Conservation (phyloP, 2,888 invertebrate species). For the Ectemnius lituratus region DNA sequence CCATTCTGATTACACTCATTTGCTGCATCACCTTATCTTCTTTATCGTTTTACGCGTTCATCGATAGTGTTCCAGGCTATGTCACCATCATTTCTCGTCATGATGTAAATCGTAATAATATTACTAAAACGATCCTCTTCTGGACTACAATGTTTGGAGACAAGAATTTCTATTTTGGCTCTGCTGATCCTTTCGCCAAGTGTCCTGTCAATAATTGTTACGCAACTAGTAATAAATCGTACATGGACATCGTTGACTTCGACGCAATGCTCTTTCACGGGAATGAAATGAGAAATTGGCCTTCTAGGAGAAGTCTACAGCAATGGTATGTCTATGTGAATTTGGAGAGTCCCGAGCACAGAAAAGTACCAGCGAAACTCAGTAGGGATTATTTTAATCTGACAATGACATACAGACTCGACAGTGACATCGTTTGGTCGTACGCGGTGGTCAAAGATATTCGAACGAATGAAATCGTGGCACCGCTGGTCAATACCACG, state of each 20-base stretch:
- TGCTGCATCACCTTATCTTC: no score
- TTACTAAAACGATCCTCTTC: constrained; percentile 62
- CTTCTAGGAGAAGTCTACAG: constrained; percentile 68
- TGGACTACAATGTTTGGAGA: constrained; percentile 72
- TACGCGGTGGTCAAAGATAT: constrained; percentile 74
- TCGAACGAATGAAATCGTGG: constrained; percentile 54
- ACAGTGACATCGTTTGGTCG: constrained; percentile 79
- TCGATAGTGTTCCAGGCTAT: no score
- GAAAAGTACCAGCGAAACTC: constrained; percentile 48
- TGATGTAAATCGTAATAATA: background rate
- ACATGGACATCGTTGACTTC: constrained; percentile 75
- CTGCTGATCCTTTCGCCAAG: constrained; percentile 53
- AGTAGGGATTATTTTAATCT: constrained; percentile 79
- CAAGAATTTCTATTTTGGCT: constrained; percentile 62
- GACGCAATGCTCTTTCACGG: constrained; percentile 80
- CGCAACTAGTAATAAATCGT: constrained; percentile 74
- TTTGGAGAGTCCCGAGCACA: constrained; percentile 77
- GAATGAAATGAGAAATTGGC: constrained; percentile 70
- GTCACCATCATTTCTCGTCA: no score
- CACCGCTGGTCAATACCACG: constrained; percentile 45
- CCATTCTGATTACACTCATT: no score
- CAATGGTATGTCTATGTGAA: constrained; percentile 80
- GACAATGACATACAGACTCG: constrained; percentile 81
- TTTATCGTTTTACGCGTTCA: no score
- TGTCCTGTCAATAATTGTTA: constrained; percentile 77